A percentile compares a stretch with the other conserved stretches of the same genome.
Conservation (phyloP, 2,797 vertebrate genomes). For the Crocodylus rhombifer region DNA sequence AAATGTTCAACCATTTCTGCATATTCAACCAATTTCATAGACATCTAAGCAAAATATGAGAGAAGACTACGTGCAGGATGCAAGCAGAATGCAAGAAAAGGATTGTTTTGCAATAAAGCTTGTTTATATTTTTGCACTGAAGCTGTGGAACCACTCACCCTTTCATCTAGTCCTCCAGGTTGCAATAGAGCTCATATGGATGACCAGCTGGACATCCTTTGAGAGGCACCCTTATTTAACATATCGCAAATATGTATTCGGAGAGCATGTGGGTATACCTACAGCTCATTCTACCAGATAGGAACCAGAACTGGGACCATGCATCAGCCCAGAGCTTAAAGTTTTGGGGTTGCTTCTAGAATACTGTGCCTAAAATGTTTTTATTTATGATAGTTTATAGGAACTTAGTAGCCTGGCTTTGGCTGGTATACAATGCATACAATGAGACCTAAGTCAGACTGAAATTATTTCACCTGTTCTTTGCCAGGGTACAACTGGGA, state of each 20-base stretch:
- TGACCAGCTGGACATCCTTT: neutral
- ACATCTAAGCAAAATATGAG: neutral
- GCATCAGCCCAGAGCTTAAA: neutral
- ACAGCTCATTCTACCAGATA: neutral
- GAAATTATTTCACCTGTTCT: neutral
- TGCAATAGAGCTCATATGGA: neutral
- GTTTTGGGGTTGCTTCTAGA: neutral
- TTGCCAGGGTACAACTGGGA: neutral
- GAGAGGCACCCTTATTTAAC: neutral
- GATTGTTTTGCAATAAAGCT: neutral
- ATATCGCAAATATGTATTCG: neutral
- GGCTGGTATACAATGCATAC: neutral
- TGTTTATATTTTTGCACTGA: neutral
- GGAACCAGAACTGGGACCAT: neutral
- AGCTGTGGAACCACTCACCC: neutral
- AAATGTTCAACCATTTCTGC: neutral
- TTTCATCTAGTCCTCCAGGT: neutral
- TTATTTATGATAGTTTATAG: neutral
- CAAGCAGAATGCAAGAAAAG: constrained; percentile 1
- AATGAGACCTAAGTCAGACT: neutral
- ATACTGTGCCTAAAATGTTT: neutral
- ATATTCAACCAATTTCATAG: neutral
- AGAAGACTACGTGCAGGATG: neutral
- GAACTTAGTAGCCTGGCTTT: neutral
- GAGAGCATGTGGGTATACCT: neutral